phyloP scores from a whole-genome alignment of 2,113 vertebrate genomes.

The Hirundichthys speculiger region DNA sequence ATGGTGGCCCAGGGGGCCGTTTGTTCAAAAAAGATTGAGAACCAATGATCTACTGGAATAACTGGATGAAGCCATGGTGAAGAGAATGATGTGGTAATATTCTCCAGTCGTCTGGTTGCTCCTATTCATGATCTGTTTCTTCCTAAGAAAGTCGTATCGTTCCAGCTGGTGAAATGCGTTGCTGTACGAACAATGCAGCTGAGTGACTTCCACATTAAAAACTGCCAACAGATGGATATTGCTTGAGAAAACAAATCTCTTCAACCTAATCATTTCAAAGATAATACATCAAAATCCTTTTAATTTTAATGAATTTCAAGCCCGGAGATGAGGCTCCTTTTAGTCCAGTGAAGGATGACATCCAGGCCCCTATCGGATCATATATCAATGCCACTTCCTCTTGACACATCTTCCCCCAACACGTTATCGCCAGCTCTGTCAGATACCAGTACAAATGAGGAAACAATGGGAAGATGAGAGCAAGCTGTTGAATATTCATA shows the following conservation, averaged over 20 bases:
- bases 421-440: slow-evolving; percentile 62
- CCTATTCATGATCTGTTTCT: no score
- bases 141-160: no score
- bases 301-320: slow-evolving; percentile 73
- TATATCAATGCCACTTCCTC: slow-evolving; percentile 73
- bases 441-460: slow-evolving; percentile 73
- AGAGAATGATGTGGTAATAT: no score
- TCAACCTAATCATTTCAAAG: slow-evolving; percentile 61
- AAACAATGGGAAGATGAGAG: slow-evolving; percentile 75
- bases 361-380: slow-evolving; percentile 56
- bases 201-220: slow-evolving; percentile 63
- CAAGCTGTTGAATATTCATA: slow-evolving; percentile 78
- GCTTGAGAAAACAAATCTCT: slow-evolving; percentile 66
- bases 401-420: slow-evolving; percentile 61
- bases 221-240: no score
- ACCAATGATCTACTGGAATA: no score
- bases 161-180: no score
- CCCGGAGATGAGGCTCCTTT: slow-evolving; percentile 59
- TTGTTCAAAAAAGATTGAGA: no score
- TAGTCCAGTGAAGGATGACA: slow-evolving; percentile 63
- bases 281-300: slow-evolving; percentile 74
- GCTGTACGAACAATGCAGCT: slow-evolving; percentile 20
- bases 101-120: no score
- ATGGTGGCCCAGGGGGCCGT: no score
- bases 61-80: no score